Conservation (phyloP, 2,113 vertebrate species). For the Thunnus thynnus region DNA sequence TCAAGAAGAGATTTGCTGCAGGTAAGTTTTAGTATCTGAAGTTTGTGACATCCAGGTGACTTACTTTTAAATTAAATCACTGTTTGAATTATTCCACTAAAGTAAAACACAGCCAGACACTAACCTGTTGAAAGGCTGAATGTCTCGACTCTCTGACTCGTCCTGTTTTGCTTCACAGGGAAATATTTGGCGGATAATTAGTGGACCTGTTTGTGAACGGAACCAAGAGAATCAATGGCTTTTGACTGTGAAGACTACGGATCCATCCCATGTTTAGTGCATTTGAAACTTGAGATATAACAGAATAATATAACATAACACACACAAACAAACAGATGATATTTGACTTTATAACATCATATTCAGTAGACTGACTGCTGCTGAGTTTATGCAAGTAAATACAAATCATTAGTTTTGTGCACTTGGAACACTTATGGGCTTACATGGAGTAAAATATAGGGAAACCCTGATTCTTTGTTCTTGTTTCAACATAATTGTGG, state of each 20-base stretch:
- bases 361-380: slow-evolving; percentile 62
- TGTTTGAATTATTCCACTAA: not conserved
- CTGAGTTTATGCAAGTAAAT: slow-evolving; percentile 79
- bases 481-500: slow-evolving; percentile 54
- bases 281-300: slow-evolving; percentile 51
- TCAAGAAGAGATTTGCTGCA: slow-evolving; percentile 98
- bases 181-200: slow-evolving; percentile 99
- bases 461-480: slow-evolving; percentile 60
- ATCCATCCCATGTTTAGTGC: slow-evolving; percentile 61
- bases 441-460: slow-evolving; percentile 54
- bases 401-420: slow-evolving; percentile 64
- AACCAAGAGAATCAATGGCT: slow-evolving; percentile 63
- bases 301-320: slow-evolving; percentile 30
- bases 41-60: not conserved
- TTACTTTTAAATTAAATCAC: not conserved
- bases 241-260: slow-evolving; percentile 77
- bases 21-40: slow-evolving; percentile 81
- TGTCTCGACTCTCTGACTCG: slow-evolving; percentile 18
- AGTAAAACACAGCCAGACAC: not conserved
- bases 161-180: slow-evolving; percentile 85
- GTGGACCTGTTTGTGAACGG: slow-evolving; percentile 59
- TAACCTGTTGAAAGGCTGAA: not conserved
- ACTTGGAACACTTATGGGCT: slow-evolving; percentile 51
- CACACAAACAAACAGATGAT: slow-evolving; percentile 43
- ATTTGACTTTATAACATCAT: slow-evolving; percentile 46